Evolutionary conservation across 1,140 invertebrate species (phyloP).

Genomic region (Colletes latitarsis): DNA sequence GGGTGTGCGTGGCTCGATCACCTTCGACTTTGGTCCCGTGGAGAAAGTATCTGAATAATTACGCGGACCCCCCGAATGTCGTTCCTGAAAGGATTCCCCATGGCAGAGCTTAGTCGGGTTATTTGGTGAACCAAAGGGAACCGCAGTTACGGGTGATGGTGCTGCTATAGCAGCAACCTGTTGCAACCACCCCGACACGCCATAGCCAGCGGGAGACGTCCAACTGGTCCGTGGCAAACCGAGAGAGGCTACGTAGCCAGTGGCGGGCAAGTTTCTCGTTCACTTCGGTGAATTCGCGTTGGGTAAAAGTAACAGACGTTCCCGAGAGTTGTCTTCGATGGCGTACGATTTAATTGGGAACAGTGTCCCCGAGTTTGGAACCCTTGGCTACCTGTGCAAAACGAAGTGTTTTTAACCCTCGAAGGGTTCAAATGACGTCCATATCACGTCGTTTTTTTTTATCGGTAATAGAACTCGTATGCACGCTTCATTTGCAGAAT

Average conservation of each 20-base stretch:
- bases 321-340: background rate
- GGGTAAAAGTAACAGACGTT: background rate
- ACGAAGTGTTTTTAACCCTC: too few relatives aligned
- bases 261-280: conserved; percentile 24
- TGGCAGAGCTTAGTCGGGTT: conserved; percentile 10
- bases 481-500: too few relatives aligned
- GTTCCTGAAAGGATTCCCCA: conserved; percentile 8
- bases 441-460: too few relatives aligned
- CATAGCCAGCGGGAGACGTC: conserved; percentile 60
- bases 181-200: conserved; percentile 69
- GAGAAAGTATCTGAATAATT: conserved; percentile 35
- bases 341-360: too few relatives aligned
- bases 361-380: too few relatives aligned
- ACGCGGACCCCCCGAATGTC: background rate
- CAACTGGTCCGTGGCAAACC: conserved; percentile 52
- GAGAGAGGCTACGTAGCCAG: conserved; percentile 48
- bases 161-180: conserved; percentile 69
- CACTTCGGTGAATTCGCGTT: conserved; percentile 4
- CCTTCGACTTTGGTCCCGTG: conserved; percentile 21
- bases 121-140: conserved; percentile 39
- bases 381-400: too few relatives aligned
- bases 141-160: conserved; percentile 40
- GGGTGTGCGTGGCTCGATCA: conserved; percentile 24
- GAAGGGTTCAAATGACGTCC: too few relatives aligned
- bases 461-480: too few relatives aligned